Evolutionary conservation across 2,888 invertebrate species (phyloP).

Genomic region (Exocentrus adspersus): DNA sequence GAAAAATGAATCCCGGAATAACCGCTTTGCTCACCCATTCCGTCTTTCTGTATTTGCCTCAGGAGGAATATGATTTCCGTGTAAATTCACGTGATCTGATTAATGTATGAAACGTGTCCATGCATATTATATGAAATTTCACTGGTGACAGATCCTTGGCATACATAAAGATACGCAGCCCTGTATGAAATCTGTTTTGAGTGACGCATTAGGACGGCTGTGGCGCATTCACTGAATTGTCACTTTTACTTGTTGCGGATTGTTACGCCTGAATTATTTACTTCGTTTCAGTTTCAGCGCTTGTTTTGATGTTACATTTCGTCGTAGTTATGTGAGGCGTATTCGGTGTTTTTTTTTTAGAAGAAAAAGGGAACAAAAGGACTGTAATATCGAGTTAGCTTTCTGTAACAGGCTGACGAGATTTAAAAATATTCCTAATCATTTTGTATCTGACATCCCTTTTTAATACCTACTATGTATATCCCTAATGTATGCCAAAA

Average conservation of each 20-base stretch:
- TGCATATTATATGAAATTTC: constrained; percentile 23
- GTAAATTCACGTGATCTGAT: constrained; percentile 29
- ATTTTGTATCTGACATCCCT: no score
- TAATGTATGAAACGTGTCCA: constrained; percentile 23
- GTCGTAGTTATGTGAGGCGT: not conserved
- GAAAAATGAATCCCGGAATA: no score
- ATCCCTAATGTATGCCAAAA: no score
- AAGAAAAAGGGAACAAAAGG: not conserved
- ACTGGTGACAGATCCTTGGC: constrained; percentile 7
- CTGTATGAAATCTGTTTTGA: constrained; percentile 18
- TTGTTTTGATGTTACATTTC: constrained; percentile 16
- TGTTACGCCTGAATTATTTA: constrained; percentile 26
- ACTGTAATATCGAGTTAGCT: no score
- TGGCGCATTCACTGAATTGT: constrained; percentile 22
- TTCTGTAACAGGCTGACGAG: no score
- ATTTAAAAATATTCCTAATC: no score
- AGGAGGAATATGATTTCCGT: constrained; percentile 17
- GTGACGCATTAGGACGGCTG: constrained; percentile 9
- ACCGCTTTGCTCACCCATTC: not conserved
- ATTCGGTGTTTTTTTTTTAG: not conserved
- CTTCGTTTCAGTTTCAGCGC: constrained; percentile 22
- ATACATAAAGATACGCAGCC: constrained; percentile 4
- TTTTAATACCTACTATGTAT: no score
- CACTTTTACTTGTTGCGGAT: constrained; percentile 27
- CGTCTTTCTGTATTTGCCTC: not conserved